Conservation (phyloP, 2,888 invertebrate genomes). For the Sminthurinus aureus region DNA sequence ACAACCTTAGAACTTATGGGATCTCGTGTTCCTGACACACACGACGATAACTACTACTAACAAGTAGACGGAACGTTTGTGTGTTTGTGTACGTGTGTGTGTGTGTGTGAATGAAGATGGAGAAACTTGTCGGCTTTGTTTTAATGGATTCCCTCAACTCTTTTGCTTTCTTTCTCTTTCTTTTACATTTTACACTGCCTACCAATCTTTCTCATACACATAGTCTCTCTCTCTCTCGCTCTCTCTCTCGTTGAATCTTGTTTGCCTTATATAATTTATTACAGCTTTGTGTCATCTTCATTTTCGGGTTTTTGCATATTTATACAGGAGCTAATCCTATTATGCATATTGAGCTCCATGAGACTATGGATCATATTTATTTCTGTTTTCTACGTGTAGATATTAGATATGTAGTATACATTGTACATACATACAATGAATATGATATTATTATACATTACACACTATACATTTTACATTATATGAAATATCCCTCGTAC, state of each 20-base stretch:
- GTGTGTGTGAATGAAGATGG: constrained; percentile 4
- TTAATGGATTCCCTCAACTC: constrained; percentile 25
- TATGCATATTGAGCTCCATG: constrained; percentile 15
- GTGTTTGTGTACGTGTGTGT: neutral
- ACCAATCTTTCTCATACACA: too few species aligned
- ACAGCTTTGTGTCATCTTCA: constrained; percentile 26
- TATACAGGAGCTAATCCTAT: constrained; percentile 18
- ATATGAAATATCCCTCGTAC: too few species aligned
- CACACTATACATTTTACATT: neutral
- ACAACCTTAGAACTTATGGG: constrained; percentile 19
- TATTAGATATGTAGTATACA: neutral
- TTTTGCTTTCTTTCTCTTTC: neutral
- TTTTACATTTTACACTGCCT: too few species aligned
- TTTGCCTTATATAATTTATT: constrained; percentile 25
- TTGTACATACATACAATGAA: neutral
- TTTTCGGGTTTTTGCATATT: constrained; percentile 25
- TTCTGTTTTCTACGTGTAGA: neutral
- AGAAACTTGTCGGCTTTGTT: constrained; percentile 25
- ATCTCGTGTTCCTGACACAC: constrained; percentile 10
- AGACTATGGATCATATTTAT: constrained; percentile 4
- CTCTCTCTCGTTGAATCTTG: neutral
- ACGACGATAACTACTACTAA: neutral
- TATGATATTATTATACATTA: constrained; percentile 3
- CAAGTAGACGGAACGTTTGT: neutral
- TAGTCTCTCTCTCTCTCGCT: too few species aligned